These are phyloP conservation scores for Chrysoperla carnea DNA, from an alignment of 1,140 invertebrate genomes.

Conservation along the genomic window DNA sequence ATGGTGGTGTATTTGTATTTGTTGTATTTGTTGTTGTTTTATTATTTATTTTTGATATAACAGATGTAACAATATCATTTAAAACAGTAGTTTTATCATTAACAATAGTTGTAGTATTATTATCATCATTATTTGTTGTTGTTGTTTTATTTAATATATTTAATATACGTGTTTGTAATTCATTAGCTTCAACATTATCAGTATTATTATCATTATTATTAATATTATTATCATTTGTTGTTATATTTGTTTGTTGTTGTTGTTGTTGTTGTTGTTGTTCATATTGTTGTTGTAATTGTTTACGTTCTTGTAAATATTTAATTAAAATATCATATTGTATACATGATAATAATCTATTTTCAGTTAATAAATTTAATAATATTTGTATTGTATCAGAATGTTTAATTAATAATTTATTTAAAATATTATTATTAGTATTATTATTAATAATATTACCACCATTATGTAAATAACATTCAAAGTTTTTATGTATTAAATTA, in stretches of 20 bases:
- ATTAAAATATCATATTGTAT: constrained; percentile 67
- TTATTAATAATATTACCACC: constrained; percentile 24
- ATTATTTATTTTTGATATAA: constrained; percentile 4
- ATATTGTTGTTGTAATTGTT: constrained; percentile 48
- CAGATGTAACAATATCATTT: constrained; percentile 1
- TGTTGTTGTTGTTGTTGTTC: constrained; percentile 43
- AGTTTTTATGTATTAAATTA: constrained; percentile 58
- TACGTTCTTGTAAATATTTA: constrained; percentile 57
- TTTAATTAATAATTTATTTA: constrained; percentile 17
- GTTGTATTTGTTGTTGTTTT: constrained; percentile 13
- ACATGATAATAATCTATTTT: constrained; percentile 63
- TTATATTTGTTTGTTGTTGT: too few species aligned
- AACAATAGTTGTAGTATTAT: too few species aligned
- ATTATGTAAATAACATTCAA: constrained; percentile 53
- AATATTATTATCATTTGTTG: constrained; percentile 22
- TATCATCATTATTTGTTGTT: constrained; percentile 6
- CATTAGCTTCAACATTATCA: constrained; percentile 34
- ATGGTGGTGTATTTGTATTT: constrained; percentile 27
- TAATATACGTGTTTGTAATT: constrained; percentile 69
- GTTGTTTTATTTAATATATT: constrained; percentile 54
- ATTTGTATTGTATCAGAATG: constrained; percentile 56
- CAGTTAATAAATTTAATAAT: constrained; percentile 58
- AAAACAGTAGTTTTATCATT: too few species aligned
- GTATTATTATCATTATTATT: constrained; percentile 19
- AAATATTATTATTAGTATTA: constrained; percentile 8